phyloP scores from a whole-genome alignment of 2,113 vertebrate species.

The Tragelaphus imberbis region DNA sequence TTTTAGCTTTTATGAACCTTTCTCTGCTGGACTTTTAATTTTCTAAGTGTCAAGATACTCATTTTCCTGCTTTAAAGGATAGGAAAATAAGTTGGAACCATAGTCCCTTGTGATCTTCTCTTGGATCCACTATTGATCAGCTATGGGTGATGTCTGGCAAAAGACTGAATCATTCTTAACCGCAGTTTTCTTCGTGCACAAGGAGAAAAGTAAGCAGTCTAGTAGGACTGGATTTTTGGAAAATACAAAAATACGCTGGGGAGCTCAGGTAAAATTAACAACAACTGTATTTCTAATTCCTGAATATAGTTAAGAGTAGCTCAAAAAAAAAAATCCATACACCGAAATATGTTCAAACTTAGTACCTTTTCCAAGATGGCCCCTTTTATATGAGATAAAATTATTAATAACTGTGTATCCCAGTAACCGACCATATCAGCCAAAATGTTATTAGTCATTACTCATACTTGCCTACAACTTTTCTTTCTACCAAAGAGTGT shows the following conservation, averaged over 20 bases:
- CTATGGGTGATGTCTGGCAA: background rate
- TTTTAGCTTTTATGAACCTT: background rate
- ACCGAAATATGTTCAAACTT: background rate
- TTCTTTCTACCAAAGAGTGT: background rate
- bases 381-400: background rate
- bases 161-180: background rate
- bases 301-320: background rate
- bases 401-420: background rate
- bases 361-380: background rate
- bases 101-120: background rate
- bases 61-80: background rate
- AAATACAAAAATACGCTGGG: background rate
- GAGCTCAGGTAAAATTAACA: background rate
- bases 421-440: background rate
- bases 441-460: background rate
- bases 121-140: background rate
- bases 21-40: background rate
- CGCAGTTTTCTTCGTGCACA: background rate
- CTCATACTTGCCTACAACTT: background rate
- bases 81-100: background rate
- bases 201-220: background rate
- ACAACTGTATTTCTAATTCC: background rate
- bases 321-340: background rate
- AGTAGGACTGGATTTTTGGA: background rate
- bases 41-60: background rate